A percentile compares a stretch with the other conserved stretches of the same genome.
phyloP scores from a whole-genome alignment of 2,888 invertebrate genomes.

The Xiphydria camelus region DNA sequence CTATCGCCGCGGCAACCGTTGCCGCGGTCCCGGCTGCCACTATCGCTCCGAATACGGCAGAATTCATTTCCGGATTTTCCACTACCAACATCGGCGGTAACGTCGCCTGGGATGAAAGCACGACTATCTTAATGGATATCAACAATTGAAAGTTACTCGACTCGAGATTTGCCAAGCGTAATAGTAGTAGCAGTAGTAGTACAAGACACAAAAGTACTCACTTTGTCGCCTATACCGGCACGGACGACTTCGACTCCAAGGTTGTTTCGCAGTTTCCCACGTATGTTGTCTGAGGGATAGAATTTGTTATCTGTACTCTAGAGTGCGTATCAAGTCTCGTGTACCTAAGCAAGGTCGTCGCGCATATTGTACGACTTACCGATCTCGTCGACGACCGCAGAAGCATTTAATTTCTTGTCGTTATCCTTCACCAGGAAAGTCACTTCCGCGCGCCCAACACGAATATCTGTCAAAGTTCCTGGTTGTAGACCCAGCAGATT shows the following conservation, averaged over 20 bases:
- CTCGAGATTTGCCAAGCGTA: too few species aligned
- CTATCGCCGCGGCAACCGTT: conserved; percentile 68
- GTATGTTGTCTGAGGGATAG: conserved; percentile 61
- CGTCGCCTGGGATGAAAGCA: conserved; percentile 56
- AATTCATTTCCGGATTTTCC: conserved; percentile 47
- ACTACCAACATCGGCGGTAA: conserved; percentile 57
- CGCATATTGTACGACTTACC: conserved; percentile 63
- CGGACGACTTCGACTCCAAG: conserved; percentile 72
- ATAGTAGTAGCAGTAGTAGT: background rate
- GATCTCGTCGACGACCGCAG: conserved; percentile 68
- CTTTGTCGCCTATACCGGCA: conserved; percentile 81
- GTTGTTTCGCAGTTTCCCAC: conserved; percentile 67
- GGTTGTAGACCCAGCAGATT: conserved; percentile 71
- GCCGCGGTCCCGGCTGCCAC: conserved; percentile 68
- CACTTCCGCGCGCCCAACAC: conserved; percentile 77
- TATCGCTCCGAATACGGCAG: conserved; percentile 56
- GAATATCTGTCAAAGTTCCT: conserved; percentile 66
- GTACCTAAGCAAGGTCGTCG: background rate
- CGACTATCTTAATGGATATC: too few species aligned
- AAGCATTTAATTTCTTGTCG: conserved; percentile 67
- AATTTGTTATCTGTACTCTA: background rate
- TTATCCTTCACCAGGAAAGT: conserved; percentile 75
- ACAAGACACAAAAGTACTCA: too few species aligned
- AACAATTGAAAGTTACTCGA: too few species aligned
- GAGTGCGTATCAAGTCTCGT: background rate